Evolutionary conservation across 1,140 invertebrate genomes (phyloP), one percentile per base, ranked within the genome.

Genomic region (Hormaphis cornu): DNA sequence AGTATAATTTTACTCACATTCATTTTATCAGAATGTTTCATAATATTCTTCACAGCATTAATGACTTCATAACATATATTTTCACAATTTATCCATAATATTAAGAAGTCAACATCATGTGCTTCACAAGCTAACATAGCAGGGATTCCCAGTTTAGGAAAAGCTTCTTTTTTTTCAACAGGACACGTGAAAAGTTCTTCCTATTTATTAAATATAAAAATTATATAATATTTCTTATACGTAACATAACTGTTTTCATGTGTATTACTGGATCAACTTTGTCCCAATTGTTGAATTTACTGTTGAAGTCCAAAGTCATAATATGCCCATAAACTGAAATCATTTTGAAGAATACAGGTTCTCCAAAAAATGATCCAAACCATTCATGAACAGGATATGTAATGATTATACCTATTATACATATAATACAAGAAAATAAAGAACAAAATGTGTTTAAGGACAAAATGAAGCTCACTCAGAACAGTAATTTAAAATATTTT

Each of bases 61-160:
- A 90, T 86, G 48, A 98, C 95, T 86, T 98, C 95, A 82, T 94
- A 98, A 78, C 97, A 99, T 76, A 99, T 99, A 80, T 99, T 99
- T 83, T 98, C 95, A 82, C 97, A 99, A 89, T 99, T 97, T 1
- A 99, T 81, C 97, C 97, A 99, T 8, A 99, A 80, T 22, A 99
- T 87, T 16, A 99, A 81, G 79, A 88, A 93, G 77, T 96, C 92
- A 75, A 86, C 90, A 44, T 89, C 87, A 70, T 86, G 84, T 0
- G 91, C 89, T 82, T 99, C 96, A 74, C 90, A 86, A 5, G 85
- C 81, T 20, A 99, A 79, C 81, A 97, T 95, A 2, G 83, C 81
- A n/a, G 91, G 92, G 83, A 99, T 98, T 79, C 89, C 87, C 18
- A 98, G 80, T 75, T 97, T 97, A 6, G 93, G 86, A 76, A 88